Conservation (phyloP, 2,888 invertebrate species). For the Diogma glabrata region DNA sequence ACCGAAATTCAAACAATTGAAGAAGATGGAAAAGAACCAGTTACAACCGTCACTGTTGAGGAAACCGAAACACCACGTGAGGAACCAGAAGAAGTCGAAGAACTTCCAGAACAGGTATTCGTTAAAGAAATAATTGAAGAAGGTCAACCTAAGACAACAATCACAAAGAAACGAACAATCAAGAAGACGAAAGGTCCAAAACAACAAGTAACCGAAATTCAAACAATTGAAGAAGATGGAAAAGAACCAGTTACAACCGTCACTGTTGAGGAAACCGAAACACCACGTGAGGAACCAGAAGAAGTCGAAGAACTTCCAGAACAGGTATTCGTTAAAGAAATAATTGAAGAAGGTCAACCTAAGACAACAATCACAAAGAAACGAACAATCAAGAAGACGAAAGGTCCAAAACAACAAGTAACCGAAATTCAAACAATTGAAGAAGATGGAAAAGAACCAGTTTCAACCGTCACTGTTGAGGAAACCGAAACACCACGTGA, state of each 20-base stretch:
- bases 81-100: conserved; percentile 15
- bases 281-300: conserved; percentile 14
- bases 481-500: conserved; percentile 17
- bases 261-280: conserved; percentile 18
- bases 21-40: conserved; percentile 27
- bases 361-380: conserved; percentile 29
- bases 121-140: conserved; percentile 33
- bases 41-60: conserved; percentile 23
- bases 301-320: conserved; percentile 17
- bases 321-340: conserved; percentile 26
- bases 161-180: conserved; percentile 28
- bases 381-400: conserved; percentile 29
- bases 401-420: conserved; percentile 26
- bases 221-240: conserved; percentile 29
- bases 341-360: conserved; percentile 21
- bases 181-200: conserved; percentile 30
- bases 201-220: conserved; percentile 31
- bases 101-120: conserved; percentile 24
- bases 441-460: conserved; percentile 30
- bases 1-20: conserved; percentile 26
- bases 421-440: conserved; percentile 34
- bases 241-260: conserved; percentile 28
- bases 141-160: conserved; percentile 27
- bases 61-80: conserved; percentile 16
- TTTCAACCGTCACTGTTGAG: conserved; percentile 26